Evolutionary conservation across 2,113 vertebrate genomes (phyloP).

Genomic region (Sorex araneus): DNA sequence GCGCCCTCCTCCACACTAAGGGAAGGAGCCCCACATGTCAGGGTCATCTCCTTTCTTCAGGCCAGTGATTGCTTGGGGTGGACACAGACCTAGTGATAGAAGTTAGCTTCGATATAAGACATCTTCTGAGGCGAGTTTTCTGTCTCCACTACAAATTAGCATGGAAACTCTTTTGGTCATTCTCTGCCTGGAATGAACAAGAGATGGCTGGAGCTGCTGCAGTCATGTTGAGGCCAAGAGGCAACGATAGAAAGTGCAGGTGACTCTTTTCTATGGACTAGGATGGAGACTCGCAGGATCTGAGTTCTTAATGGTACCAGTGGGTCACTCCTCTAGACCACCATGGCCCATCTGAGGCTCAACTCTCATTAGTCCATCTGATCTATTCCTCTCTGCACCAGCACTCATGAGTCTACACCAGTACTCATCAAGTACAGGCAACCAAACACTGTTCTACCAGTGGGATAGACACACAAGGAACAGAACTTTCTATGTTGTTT

Average conservation of each 20-base stretch:
- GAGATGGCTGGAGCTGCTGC: background rate
- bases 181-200: background rate
- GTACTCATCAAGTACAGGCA: background rate
- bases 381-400: background rate
- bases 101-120: background rate
- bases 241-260: background rate
- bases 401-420: background rate
- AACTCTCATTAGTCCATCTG: background rate
- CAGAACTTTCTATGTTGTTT: background rate
- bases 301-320: background rate
- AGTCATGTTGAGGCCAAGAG: background rate
- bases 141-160: background rate
- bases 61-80: background rate
- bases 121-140: background rate
- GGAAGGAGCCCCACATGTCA: background rate
- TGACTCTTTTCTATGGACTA: background rate
- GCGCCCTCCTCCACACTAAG: background rate
- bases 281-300: background rate
- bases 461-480: background rate
- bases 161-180: background rate
- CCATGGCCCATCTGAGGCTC: background rate
- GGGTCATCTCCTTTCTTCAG: background rate
- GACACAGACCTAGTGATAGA: background rate
- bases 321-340: background rate
- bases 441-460: background rate